Evolutionary conservation across 1,140 invertebrate species (phyloP).

Genomic region (Theocolax elegans): DNA sequence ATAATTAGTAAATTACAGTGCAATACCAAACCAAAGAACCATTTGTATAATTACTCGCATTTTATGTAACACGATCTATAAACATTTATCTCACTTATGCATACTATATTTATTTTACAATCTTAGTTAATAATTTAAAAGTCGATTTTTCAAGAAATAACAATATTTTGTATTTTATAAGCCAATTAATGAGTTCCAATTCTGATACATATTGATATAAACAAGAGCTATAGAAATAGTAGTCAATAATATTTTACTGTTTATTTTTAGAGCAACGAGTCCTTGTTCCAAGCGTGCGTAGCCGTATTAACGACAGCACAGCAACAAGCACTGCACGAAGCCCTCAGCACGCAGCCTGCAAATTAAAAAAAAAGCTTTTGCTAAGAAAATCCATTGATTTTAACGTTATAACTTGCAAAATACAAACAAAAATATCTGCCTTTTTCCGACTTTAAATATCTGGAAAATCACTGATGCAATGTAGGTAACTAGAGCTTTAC

Average conservation of each 20-base stretch:
- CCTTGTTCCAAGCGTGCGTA: conserved; percentile 86
- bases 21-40: too few relatives aligned
- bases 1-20: too few relatives aligned
- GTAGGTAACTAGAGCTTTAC: conserved; percentile 56
- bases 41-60: too few relatives aligned
- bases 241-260: conserved; percentile 24
- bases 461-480: conserved; percentile 52
- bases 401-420: conserved; percentile 47
- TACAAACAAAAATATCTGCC: conserved; percentile 47
- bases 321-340: conserved; percentile 82
- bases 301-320: conserved; percentile 80
- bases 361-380: conserved; percentile 46
- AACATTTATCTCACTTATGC: too few relatives aligned
- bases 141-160: neutral
- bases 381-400: conserved; percentile 47
- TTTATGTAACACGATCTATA: too few relatives aligned
- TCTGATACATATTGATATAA: conserved; percentile 11
- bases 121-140: too few relatives aligned
- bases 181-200: neutral
- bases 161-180: neutral
- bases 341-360: conserved; percentile 63
- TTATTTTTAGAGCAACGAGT: conserved; percentile 75
- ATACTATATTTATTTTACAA: too few relatives aligned
- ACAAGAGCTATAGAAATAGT: too few relatives aligned
- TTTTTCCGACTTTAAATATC: conserved; percentile 46